Conservation (phyloP, 2,888 invertebrate species). For the Pocota personata region DNA sequence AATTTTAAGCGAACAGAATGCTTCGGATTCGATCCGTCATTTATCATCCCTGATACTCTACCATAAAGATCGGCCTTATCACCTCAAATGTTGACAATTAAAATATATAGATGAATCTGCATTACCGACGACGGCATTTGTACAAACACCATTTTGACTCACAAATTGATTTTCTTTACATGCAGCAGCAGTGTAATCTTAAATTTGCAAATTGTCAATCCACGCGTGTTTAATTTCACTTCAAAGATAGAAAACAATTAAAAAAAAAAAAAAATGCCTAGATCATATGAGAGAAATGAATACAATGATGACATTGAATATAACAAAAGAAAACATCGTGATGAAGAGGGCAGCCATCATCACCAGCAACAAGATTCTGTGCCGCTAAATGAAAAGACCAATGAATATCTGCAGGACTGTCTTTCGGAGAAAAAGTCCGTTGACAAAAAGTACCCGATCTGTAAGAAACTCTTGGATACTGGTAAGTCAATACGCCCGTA, state of each 20-base stretch:
- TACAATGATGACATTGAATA: slow-evolving; percentile 81
- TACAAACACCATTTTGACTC: slow-evolving; percentile 27
- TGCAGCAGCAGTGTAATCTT: background rate
- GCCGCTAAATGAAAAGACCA: slow-evolving; percentile 88
- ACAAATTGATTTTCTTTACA: slow-evolving; percentile 31
- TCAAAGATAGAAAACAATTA: background rate
- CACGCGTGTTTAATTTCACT: background rate
- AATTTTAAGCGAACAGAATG: too few species aligned
- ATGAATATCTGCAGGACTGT: slow-evolving; percentile 89
- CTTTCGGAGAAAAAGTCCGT: slow-evolving; percentile 88
- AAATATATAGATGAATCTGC: background rate
- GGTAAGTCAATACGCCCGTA: slow-evolving; percentile 84
- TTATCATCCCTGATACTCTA: too few species aligned
- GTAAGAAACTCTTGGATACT: slow-evolving; percentile 88
- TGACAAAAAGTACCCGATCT: slow-evolving; percentile 87
- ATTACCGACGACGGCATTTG: background rate
- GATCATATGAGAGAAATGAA: slow-evolving; percentile 80
- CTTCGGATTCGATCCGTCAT: too few species aligned
- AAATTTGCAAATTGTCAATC: background rate
- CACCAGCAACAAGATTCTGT: slow-evolving; percentile 78
- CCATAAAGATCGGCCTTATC: background rate
- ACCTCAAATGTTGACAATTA: background rate
- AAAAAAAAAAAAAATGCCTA: slow-evolving; percentile 77
- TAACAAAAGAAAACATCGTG: slow-evolving; percentile 80
- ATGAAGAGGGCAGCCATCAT: slow-evolving; percentile 77